phyloP scores from a whole-genome alignment of 2,888 invertebrate species.

The Himalopsyche anomala region DNA sequence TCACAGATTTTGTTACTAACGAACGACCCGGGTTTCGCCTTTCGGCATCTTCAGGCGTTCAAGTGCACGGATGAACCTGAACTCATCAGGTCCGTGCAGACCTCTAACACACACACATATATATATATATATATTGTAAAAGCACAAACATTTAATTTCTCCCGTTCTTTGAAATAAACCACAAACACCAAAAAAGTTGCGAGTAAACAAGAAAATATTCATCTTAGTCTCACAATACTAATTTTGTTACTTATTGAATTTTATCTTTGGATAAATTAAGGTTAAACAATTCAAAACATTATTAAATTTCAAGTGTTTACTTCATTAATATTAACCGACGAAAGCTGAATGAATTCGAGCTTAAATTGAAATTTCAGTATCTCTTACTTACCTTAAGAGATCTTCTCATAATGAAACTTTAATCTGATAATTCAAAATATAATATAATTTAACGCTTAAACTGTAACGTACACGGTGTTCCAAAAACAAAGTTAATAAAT shows the following conservation, averaged over 20 bases:
- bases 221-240: background rate
- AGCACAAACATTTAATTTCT: too few species aligned
- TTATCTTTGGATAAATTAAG: too few species aligned
- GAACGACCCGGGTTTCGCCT: too few species aligned
- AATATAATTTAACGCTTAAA: constrained; percentile 13
- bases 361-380: constrained; percentile 4
- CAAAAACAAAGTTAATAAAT: background rate
- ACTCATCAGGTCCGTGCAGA: too few species aligned
- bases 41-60: too few species aligned
- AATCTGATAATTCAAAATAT: background rate
- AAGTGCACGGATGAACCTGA: too few species aligned
- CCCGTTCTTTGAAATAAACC: too few species aligned
- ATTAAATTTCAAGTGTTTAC: constrained; percentile 20
- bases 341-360: background rate
- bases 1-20: too few species aligned
- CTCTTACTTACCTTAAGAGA: constrained; percentile 16
- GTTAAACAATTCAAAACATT: background rate
- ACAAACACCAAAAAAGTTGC: too few species aligned
- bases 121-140: too few species aligned
- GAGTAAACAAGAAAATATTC: background rate
- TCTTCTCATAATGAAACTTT: constrained; percentile 4
- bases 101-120: too few species aligned
- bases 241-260: too few species aligned
- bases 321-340: constrained; percentile 4
- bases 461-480: background rate